Evolutionary conservation across 2,113 vertebrate species (phyloP).

Genomic region (Eulemur macaco): DNA sequence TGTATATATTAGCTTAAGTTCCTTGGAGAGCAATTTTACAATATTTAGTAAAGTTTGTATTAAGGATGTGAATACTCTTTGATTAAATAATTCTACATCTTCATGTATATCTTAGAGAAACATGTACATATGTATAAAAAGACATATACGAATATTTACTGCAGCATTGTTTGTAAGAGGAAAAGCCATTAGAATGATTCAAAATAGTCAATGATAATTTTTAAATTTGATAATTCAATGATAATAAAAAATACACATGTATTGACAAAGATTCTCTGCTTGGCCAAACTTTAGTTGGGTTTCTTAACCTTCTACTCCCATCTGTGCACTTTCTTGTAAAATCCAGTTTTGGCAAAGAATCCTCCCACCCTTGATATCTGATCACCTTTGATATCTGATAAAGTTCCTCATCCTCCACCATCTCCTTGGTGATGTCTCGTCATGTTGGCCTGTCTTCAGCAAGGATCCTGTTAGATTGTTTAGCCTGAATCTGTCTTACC

Average conservation of each 20-base stretch:
- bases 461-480: not conserved
- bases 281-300: not conserved
- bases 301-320: not conserved
- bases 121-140: not conserved
- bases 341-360: not conserved
- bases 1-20: not conserved
- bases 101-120: not conserved
- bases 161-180: not conserved
- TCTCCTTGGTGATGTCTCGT: not conserved
- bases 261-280: not conserved
- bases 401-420: not conserved
- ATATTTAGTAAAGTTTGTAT: not conserved
- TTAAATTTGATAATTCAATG: not conserved
- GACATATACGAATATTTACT: not conserved
- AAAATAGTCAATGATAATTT: not conserved
- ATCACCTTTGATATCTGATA: no score
- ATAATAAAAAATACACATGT: not conserved
- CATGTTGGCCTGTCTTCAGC: not conserved
- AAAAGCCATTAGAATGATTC: not conserved
- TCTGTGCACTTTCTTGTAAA: not conserved
- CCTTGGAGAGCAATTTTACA: not conserved
- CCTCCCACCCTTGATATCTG: not conserved
- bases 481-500: not conserved
- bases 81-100: not conserved
- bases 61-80: not conserved